Conservation (phyloP, 2,888 invertebrate species). For the Emmelina monodactyla region DNA sequence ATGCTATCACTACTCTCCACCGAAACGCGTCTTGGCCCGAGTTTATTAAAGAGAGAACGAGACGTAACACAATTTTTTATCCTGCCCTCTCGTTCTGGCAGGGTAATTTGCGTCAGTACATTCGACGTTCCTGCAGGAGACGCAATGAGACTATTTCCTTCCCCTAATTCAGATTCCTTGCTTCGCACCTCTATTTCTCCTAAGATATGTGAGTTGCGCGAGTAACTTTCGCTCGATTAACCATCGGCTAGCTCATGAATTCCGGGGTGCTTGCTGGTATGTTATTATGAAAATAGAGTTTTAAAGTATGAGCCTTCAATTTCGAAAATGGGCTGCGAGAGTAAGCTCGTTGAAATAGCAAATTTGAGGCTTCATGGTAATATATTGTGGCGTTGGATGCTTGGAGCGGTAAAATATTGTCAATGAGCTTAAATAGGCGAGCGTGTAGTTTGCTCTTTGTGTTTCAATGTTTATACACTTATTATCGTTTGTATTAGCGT, state of each 20-base stretch:
- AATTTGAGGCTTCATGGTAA: too few species aligned
- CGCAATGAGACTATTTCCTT: conserved; percentile 43
- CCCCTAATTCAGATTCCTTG: conserved; percentile 51
- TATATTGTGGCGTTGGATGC: too few species aligned
- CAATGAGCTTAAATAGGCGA: too few species aligned
- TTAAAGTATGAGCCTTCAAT: neutral
- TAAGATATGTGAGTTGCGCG: conserved; percentile 45
- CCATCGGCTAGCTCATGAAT: conserved; percentile 20
- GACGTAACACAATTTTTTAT: neutral
- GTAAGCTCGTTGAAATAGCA: too few species aligned
- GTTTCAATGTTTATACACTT: too few species aligned
- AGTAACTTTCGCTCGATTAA: conserved; percentile 58
- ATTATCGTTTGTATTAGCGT: too few species aligned
- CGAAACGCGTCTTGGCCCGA: conserved; percentile 20
- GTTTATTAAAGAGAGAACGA: conserved; percentile 4
- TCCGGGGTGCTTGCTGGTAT: conserved; percentile 12
- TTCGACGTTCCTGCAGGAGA: conserved; percentile 23
- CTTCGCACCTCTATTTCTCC: conserved; percentile 43
- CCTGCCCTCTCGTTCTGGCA: conserved; percentile 4
- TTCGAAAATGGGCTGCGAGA: neutral
- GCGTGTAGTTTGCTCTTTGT: too few species aligned
- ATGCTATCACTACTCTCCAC: conserved; percentile 47
- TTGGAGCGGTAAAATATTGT: too few species aligned
- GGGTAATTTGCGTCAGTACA: conserved; percentile 7
- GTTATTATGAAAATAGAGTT: conserved; percentile 23